Base-by-base conservation (phyloP, 1,140 invertebrate genomes). In the Drosophila auraria region DNA sequence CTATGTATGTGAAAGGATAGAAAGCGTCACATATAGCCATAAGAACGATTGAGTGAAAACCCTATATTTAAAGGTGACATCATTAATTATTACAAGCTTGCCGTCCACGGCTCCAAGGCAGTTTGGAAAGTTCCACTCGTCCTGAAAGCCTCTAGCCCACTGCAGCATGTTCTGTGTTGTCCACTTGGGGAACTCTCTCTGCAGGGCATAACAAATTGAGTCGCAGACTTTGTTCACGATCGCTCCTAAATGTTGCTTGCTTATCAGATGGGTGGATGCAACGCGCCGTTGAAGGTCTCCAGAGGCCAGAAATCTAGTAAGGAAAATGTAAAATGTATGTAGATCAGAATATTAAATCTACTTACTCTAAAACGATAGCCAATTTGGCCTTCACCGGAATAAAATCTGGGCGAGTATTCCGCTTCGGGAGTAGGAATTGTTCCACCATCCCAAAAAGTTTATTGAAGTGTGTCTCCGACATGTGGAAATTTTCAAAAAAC, bases 311-410 rank as follows among this genome's bases (percentile, higher is more conserved):
- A 53, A 53, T 33, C 50, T 53, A 11, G 15, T 14, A 53, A 53
- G 27, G 15, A 15, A 53, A 53, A 27, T 8, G 15, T 33, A 33
- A 25, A n/a, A 53, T 33, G 15, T 53, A 30, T n/a, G 15, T 27
- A 30, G 15, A 15, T 27, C 23, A 3, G n/a, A 8, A 53, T 33
- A 53, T 53, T 4, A 7, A 27, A 30, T 20, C n/a, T 12, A 25
- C 23, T 57, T 27, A 38, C 57, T 59, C 20, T 12, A n/a, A 14
- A 47, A 59, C 38, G 5, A 57, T 42, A 23, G 38, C 51, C 59
- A 57, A 79, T 49, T 58, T 60, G n/a, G 42, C 57, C 8, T 33
- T 33, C 8, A 33, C 8, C 30, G 50, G 50, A 7, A 53, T 53
- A 12, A 7, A 25, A 15, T 53, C 50, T 33, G 50, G 27, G 9